Base-by-base conservation (phyloP, 2,797 vertebrate genomes). In the Aulostomus chinensis region DNA sequence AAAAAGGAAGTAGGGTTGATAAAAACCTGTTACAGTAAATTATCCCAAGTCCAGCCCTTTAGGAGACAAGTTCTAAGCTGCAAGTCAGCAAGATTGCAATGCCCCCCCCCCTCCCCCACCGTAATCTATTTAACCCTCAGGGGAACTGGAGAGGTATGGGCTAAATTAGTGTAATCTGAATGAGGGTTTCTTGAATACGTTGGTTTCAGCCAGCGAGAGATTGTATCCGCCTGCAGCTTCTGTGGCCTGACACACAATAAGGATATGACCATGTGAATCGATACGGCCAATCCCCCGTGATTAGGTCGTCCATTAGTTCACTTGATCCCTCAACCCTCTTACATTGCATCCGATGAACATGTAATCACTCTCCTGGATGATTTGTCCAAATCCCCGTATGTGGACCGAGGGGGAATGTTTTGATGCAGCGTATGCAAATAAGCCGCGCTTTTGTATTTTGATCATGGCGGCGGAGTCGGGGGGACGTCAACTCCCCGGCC, bases 251-350 rank as follows among this genome's bases (percentile, higher is more conserved):
- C 64, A 71, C 67, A 86, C 80, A 80, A 84, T 78, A 68, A 76
- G 63, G 57, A 78, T 80, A 78, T 66, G 73, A 79, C 75, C 76
- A 72, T 72, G 48, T 38, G 35, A 68, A 88, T 88, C 86, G 32
- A 89, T 87, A 70, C 54, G 33, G 67, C 74, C 83, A 75, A 81
- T 83, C 84, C 83, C 45, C 59, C 61, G 14, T 80, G 82, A 86
- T 88, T 85, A 84, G 86, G 81, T 87, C 80, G 76, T 78, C 81
- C 85, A 84, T 86, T 86, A 81, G 73, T 83, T 84, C 67, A 57
- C 81, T 86, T 86, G 83, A 86, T 85, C 84, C 80, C 60, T 78
- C 53, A 49, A 80, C 82, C 81, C 68, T 63, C 68, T 70, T 59
- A 43, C 67, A 70, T 70, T 62, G 73, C 60, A 52, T 80, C 67